These are phyloP conservation scores for Elephas maximus DNA, from an alignment of 2,113 vertebrate species.

Conservation along the genomic window DNA sequence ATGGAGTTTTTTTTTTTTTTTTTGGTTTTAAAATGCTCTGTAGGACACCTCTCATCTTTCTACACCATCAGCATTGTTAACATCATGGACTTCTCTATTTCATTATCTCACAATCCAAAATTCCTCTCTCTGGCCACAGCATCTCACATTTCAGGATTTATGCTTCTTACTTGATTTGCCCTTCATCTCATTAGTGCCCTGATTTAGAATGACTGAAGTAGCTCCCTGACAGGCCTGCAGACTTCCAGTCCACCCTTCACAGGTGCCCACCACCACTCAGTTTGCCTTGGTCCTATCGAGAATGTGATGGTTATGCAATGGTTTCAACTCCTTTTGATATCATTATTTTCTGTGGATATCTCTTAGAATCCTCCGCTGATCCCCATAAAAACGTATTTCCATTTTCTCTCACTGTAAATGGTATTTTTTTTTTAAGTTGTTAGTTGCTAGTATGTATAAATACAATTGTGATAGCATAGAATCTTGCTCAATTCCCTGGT, in stretches of 20 bases:
- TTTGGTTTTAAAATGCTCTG: too few relatives aligned
- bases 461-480: background rate
- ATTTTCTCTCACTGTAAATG: background rate
- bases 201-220: background rate
- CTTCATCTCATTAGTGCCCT: background rate
- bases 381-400: background rate
- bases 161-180: too few relatives aligned
- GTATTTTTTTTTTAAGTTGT: too few relatives aligned
- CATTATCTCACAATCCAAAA: background rate
- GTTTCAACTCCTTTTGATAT: background rate
- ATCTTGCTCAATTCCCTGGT: background rate
- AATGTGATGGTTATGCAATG: accelerated
- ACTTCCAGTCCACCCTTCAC: accelerated
- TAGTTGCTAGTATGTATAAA: background rate
- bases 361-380: background rate
- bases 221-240: background rate
- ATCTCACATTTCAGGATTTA: background rate
- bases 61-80: accelerated
- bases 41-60: background rate
- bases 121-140: background rate
- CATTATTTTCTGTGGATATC: background rate
- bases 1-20: background rate
- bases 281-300: accelerated
- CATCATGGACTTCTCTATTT: too few relatives aligned
- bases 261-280: accelerated